These are phyloP conservation scores for Heptranchias perlo DNA, from an alignment of 2,113 vertebrate species.

Conservation along the genomic window DNA sequence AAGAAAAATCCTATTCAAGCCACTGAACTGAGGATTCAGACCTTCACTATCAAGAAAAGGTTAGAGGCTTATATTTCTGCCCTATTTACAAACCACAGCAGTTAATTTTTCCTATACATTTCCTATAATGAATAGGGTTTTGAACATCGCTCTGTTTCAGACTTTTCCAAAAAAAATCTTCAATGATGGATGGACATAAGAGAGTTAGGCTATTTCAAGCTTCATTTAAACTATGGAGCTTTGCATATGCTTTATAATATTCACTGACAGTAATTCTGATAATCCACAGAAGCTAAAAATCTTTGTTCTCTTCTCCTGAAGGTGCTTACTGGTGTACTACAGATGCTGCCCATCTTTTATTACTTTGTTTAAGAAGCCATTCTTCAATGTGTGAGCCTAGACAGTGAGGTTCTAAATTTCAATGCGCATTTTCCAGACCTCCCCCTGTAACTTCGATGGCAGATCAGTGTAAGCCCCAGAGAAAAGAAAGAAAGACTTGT, in stretches of 20 bases:
- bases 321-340: neutral
- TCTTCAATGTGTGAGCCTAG: neutral
- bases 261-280: neutral
- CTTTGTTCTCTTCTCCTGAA: neutral
- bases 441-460: neutral
- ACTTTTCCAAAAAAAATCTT: neutral
- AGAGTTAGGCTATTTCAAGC: neutral
- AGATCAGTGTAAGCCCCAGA: neutral
- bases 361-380: neutral
- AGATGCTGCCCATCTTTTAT: neutral
- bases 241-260: neutral
- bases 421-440: neutral
- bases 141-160: neutral
- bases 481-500: too few relatives aligned
- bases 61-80: neutral
- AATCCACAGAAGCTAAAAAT: neutral
- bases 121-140: neutral
- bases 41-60: neutral
- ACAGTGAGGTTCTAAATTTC: neutral
- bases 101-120: neutral
- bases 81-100: neutral
- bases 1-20: neutral
- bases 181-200: neutral
- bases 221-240: neutral
- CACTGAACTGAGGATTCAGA: slow-evolving; percentile 11